Evolutionary conservation across 2,113 vertebrate species (phyloP).

Genomic region (Isurus oxyrinchus): DNA sequence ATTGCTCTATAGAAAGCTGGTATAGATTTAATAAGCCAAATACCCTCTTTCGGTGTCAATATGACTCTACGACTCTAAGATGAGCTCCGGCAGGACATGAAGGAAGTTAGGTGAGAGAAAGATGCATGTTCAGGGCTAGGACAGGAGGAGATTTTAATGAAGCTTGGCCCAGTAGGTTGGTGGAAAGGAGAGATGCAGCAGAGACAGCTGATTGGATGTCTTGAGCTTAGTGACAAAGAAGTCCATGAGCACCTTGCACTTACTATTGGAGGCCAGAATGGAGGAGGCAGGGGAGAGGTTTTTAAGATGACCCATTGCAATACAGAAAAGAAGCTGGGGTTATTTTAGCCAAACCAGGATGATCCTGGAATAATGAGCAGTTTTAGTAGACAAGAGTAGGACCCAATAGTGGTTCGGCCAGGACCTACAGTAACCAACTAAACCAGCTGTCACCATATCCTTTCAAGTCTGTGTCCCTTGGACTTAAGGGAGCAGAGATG

Average conservation of each 20-base stretch:
- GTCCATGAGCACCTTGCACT: no score
- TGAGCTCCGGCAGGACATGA: background rate
- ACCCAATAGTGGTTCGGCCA: no score
- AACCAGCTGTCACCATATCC: background rate
- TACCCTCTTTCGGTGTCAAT: no score
- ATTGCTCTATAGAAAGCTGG: background rate
- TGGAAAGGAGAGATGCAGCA: background rate
- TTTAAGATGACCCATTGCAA: no score
- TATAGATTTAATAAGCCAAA: background rate
- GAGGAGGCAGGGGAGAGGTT: no score
- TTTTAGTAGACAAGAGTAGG: no score
- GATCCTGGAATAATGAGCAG: no score
- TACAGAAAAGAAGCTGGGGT: no score
- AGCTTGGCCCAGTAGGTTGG: background rate
- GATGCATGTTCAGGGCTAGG: background rate
- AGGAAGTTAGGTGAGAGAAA: background rate
- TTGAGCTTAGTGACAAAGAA: no score
- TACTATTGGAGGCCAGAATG: no score
- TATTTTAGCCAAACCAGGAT: no score
- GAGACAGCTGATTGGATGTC: background rate
- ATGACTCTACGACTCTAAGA: background rate
- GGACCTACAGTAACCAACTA: no score
- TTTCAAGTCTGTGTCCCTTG: background rate
- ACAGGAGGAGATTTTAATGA: background rate
- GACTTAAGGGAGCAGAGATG: background rate